Percentiles rank a stretch among this genome's conserved stretches.
Conservation (phyloP, 92 coral and sea anemone genomes). For the Plumapathes pennacea region DNA sequence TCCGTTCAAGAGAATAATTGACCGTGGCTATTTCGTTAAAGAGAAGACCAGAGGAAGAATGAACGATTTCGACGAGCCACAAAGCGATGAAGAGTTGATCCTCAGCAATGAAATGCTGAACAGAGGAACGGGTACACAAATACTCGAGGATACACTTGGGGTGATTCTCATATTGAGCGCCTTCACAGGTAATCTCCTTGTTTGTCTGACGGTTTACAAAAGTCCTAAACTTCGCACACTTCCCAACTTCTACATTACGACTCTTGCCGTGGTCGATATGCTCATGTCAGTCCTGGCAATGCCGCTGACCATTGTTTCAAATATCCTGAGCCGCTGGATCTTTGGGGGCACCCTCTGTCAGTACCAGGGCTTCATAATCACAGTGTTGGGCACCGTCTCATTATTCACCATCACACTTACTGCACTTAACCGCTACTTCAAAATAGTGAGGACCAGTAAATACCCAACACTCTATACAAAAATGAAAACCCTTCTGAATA, state of each 20-base stretch:
- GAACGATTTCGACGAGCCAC: no score
- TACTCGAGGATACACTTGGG: slow-evolving; percentile 5
- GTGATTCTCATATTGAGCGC: slow-evolving; percentile 5
- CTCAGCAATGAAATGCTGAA: slow-evolving; percentile 11
- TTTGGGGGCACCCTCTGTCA: background rate
- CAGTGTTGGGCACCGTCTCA: slow-evolving; percentile 4
- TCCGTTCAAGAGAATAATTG: no score
- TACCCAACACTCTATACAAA: background rate
- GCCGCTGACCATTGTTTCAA: slow-evolving; percentile 5
- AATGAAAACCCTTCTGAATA: background rate
- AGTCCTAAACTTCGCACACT: slow-evolving; percentile 14
- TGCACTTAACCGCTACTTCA: slow-evolving; percentile 12
- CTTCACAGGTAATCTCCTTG: slow-evolving; percentile 6
- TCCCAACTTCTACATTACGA: slow-evolving; percentile 12
- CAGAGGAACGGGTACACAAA: slow-evolving; percentile 13
- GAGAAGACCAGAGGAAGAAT: no score
- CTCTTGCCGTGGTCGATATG: slow-evolving; percentile 2
- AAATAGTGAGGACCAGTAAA: slow-evolving; percentile 6
- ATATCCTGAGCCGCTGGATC: slow-evolving; percentile 13
- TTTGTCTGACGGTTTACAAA: background rate
- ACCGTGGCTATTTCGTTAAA: no score
- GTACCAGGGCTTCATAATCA: slow-evolving; percentile 7
- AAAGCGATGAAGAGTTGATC: no score
- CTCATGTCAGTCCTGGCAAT: slow-evolving; percentile 20
- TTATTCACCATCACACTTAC: slow-evolving; percentile 4